These are phyloP conservation scores for Caenorhabditis sulstoni DNA, from an alignment of 2,888 invertebrate species.

Conservation along the genomic window DNA sequence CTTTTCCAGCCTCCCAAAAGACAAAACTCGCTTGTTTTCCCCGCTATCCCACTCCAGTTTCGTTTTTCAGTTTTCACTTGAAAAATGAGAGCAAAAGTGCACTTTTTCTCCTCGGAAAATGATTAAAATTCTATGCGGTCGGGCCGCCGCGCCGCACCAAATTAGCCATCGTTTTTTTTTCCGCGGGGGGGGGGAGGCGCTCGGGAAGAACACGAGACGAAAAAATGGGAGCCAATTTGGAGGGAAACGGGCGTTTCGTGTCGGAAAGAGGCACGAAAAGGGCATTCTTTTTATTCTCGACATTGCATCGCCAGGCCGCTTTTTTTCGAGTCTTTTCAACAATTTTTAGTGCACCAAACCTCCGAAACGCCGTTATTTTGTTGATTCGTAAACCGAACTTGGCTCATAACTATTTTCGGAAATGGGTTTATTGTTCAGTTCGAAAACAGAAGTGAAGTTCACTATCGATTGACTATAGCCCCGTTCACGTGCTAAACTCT, in stretches of 20 bases:
- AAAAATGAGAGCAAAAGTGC: slow-evolving; percentile 17
- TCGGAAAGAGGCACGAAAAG: slow-evolving; percentile 18
- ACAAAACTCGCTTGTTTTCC: too few species aligned
- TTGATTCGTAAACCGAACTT: too few species aligned
- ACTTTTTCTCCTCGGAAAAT: slow-evolving; percentile 5
- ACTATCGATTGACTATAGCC: too few species aligned
- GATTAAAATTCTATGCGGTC: slow-evolving; percentile 51
- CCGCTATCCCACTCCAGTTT: too few species aligned
- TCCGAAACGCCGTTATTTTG: too few species aligned
- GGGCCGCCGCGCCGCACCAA: slow-evolving; percentile 16
- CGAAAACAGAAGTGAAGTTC: too few species aligned
- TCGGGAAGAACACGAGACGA: slow-evolving; percentile 1
- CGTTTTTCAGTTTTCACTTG: too few species aligned
- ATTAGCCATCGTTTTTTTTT: slow-evolving; percentile 16
- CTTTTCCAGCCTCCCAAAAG: not conserved
- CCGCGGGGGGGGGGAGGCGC: not conserved
- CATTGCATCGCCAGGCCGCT: not conserved
- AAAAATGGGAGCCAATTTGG: slow-evolving; percentile 27
- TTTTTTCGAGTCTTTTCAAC: not conserved
- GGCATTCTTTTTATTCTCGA: slow-evolving; percentile 9
- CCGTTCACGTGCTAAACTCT: too few species aligned
- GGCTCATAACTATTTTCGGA: too few species aligned
- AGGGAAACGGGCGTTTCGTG: slow-evolving; percentile 27
- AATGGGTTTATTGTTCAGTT: too few species aligned
- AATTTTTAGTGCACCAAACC: too few species aligned